Evolutionary conservation across 2,888 invertebrate genomes (phyloP), one percentile per base, ranked within the genome.

Genomic region (Parnassius mnemosyne): DNA sequence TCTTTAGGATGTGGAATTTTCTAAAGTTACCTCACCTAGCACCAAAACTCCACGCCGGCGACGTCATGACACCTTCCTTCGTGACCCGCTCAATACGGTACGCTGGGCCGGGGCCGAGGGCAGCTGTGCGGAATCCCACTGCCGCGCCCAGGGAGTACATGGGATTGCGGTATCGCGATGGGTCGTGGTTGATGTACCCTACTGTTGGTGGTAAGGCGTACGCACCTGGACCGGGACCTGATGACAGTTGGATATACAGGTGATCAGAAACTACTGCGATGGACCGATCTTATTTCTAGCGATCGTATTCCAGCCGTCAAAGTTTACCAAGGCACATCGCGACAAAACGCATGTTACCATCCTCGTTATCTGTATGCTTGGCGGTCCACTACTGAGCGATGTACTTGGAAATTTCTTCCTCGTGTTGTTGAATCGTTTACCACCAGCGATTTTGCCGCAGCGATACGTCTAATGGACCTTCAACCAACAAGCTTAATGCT

Each of bases 191-290:
- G 11, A 85, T 78, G 79, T 86, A 94, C 3, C 95, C 95, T 47
- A 93, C 92, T 34, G 93, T 92, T 1, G 94, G 83, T 12, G 94
- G 94, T 65, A 95, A 85, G 79, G 79, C 73, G 80, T 95, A 95
- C 58, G 93, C 93, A 66, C 93, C 94, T 42, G 95, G 95, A 2
- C 95, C 95, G 58, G 95, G 95, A 55, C 95, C 95, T 94, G 51
- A 10, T n/a, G 46, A 12, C 7, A 34, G 7, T 34, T 34, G 34
- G 34, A 34, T 34, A 34, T 34, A 34, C 34, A 7, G 34, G 34
- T 34, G 5, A 34, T 34, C 34, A 34, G 34, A 7, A 34, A 34
- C 5, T 34, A 34, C 34, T 5, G 34, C 1, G 34, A 34, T 34
- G 34, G 5, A 7, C 34, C 20, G 20, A 20, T 20, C 20, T 20